These are phyloP conservation scores for Lophotriccus pileatus DNA, from an alignment of 2,797 vertebrate genomes.

Conservation along the genomic window DNA sequence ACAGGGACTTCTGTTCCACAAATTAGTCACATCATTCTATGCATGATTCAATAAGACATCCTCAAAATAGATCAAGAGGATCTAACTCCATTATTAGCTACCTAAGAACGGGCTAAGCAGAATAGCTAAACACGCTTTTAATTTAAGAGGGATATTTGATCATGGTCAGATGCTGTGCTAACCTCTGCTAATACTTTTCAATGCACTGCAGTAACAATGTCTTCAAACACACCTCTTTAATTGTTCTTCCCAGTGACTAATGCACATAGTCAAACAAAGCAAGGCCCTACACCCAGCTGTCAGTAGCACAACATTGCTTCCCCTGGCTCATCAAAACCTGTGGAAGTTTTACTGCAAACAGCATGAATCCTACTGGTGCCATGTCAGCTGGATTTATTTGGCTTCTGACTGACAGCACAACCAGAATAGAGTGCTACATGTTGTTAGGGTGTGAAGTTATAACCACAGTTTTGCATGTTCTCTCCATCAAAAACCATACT, in stretches of 20 bases:
- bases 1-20: neutral
- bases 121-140: neutral
- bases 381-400: neutral
- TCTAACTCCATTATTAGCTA: neutral
- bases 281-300: neutral
- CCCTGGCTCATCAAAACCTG: neutral
- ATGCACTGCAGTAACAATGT: neutral
- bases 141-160: slow-evolving; percentile 3
- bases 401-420: neutral
- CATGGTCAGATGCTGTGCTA: neutral
- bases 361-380: neutral
- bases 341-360: neutral
- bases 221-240: neutral
- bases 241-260: neutral
- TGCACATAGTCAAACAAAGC: neutral
- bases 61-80: neutral
- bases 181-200: neutral
- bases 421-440: neutral
- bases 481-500: neutral
- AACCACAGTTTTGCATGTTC: neutral
- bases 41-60: neutral
- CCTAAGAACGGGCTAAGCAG: neutral
- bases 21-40: neutral
- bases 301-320: neutral
- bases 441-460: neutral